These are phyloP conservation scores for Solenodon paradoxus DNA, from an alignment of 2,113 vertebrate genomes.

Conservation along the genomic window DNA sequence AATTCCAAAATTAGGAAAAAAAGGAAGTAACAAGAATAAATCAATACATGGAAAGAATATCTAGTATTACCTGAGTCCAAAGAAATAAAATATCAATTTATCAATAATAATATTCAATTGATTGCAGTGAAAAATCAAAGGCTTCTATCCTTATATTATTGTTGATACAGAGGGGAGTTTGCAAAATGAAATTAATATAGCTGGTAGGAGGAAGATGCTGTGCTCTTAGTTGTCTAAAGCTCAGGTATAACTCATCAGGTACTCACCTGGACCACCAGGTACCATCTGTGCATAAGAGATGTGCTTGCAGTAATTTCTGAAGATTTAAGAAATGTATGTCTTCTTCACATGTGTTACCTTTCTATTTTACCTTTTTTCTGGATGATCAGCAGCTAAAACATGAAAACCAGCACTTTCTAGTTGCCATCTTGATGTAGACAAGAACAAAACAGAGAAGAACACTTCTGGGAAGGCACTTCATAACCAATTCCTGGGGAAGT, in stretches of 20 bases:
- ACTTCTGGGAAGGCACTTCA: background rate
- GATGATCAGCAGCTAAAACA: background rate
- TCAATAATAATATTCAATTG: background rate
- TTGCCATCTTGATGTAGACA: background rate
- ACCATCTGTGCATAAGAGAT: background rate
- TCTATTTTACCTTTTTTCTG: background rate
- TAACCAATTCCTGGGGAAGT: background rate
- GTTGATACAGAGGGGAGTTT: background rate
- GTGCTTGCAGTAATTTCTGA: background rate
- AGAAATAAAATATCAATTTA: slow-evolving; percentile 1
- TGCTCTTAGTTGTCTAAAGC: background rate
- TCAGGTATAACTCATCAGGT: background rate
- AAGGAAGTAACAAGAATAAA: background rate
- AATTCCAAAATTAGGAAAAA: background rate
- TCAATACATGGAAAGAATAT: background rate
- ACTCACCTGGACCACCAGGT: background rate
- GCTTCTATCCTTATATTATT: background rate
- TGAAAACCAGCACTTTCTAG: background rate
- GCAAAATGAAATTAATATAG: background rate
- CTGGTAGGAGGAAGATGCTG: background rate
- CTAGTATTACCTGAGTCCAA: background rate
- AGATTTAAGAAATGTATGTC: background rate
- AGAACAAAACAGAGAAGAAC: background rate
- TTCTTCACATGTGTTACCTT: background rate
- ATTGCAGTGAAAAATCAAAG: background rate